phyloP scores from a whole-genome alignment of 2,888 invertebrate species.

The Galeopsomyia nigrocyanea region DNA sequence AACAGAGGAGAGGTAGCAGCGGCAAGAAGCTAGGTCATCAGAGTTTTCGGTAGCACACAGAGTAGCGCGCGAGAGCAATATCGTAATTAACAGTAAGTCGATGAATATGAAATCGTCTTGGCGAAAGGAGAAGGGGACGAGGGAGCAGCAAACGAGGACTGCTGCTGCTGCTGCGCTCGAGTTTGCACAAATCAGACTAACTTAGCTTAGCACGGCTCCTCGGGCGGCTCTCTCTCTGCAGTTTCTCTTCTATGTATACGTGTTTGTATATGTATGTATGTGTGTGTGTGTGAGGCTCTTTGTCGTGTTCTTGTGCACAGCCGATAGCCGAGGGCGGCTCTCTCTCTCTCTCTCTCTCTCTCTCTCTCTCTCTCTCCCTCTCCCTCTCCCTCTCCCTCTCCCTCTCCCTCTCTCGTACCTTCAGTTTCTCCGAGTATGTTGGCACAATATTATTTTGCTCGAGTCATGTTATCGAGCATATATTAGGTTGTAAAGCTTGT shows the following conservation, averaged over 20 bases:
- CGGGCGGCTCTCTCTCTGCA: not conserved
- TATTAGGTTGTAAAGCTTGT: too few relatives aligned
- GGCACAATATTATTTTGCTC: too few relatives aligned
- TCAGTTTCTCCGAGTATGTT: too few relatives aligned
- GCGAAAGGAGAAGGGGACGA: conserved; percentile 1
- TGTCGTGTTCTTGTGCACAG: conserved; percentile 32
- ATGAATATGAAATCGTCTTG: conserved; percentile 46
- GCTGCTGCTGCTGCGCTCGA: conserved; percentile 12
- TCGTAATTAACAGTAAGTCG: conserved; percentile 46
- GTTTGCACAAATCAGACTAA: conserved; percentile 47
- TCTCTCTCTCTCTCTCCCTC: too few relatives aligned
- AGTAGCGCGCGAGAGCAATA: conserved; percentile 15
- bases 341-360: too few relatives aligned
- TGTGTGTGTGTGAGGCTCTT: conserved; percentile 14
- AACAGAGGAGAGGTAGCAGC: conserved; percentile 5
- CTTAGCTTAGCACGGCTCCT: conserved; percentile 36
- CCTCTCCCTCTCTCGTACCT: not conserved
- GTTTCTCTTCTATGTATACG: conserved; percentile 1
- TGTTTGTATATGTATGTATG: not conserved
- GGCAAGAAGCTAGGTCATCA: conserved; percentile 38
- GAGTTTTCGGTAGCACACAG: conserved; percentile 13
- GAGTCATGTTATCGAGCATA: too few relatives aligned
- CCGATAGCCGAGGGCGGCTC: conserved; percentile 31
- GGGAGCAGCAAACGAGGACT: conserved; percentile 30
- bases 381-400: too few relatives aligned